phyloP scores from a whole-genome alignment of 2,113 vertebrate species.

The Parus major region DNA sequence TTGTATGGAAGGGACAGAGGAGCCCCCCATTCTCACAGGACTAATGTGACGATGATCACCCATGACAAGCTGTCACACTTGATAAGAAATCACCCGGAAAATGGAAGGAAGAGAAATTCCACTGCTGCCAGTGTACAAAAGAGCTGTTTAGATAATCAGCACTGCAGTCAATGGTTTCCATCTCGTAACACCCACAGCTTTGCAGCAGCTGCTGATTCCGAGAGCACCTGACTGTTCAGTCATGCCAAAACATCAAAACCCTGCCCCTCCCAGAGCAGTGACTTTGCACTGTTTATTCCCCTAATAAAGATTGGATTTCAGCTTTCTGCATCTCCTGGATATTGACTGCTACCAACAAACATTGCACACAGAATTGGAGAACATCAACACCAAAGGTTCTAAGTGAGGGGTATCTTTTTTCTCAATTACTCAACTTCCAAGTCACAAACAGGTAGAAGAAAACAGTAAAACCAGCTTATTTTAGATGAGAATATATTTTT shows the following conservation, averaged over 20 bases:
- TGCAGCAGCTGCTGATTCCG: conserved; percentile 47
- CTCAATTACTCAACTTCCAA: background rate
- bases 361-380: background rate
- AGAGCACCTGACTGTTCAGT: conserved; percentile 35
- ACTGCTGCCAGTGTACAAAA: conserved; percentile 46
- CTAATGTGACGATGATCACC: conserved; percentile 72
- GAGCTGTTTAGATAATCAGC: conserved; percentile 63
- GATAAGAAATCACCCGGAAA: conserved; percentile 80
- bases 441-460: background rate
- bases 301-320: background rate
- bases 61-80: conserved; percentile 83
- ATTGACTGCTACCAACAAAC: background rate
- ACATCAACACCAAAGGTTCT: background rate
- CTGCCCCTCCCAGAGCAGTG: background rate
- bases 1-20: background rate
- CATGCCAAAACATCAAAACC: background rate
- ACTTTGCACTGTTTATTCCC: background rate
- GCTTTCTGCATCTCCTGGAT: background rate
- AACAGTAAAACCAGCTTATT: background rate
- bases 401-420: rapidly evolving
- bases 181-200: conserved; percentile 42
- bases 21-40: background rate
- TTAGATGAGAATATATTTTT: background rate
- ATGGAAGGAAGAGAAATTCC: conserved; percentile 75
- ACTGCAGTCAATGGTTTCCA: conserved; percentile 56